Evolutionary conservation across 2,113 vertebrate species (phyloP), one percentile per base, ranked within the genome.

Genomic region (Cynoglossus semilaevis): DNA sequence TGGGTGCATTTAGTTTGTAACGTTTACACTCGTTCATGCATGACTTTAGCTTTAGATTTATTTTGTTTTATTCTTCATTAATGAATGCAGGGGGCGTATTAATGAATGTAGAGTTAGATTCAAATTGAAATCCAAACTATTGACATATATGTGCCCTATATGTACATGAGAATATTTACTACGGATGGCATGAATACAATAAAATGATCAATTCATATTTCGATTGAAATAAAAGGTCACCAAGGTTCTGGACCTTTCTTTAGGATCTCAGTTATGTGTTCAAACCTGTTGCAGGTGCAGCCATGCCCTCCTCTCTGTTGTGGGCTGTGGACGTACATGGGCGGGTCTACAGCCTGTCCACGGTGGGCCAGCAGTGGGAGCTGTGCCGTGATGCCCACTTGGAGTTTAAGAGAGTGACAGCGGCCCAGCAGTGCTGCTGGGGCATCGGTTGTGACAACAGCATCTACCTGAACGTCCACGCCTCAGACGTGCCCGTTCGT

Each of bases 241-340:
- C 5, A 3, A 22, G 18, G 19, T 15, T 34, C 29, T 15, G 19
- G 15, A n/a, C n/a, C n/a, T n/a, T n/a, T n/a, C n/a, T n/a, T n/a
- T n/a, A n/a, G n/a, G n/a, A n/a, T n/a, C 19, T 41, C 9, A 8
- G 5, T 42, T 3, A 10, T 38, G 11, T 4, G 10, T 41, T 13
- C 2, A 41, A 5, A 14, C 14, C 14, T 11, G 11, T 12, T 12
- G 42, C 4, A 17, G 82, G 45, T 74, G 73, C 74, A 83, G 55
- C 87, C 87, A 93, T 94, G 93, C 91, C 95, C 14, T 70, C 79
- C 58, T 96, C 95, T 1, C 86, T 89, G 57, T 76, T 99, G 70
- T 98, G 97, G 97, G 94, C 94, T 0, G 94, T 96, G 70, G 97
- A 99, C 22, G 93, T 97, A 72, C 93, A 94, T 3, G 97, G 97